A percentile compares a stretch with the other conserved stretches of the same genome.
phyloP scores from a whole-genome alignment of 2,113 vertebrate genomes.

The Ciconia stormi region DNA sequence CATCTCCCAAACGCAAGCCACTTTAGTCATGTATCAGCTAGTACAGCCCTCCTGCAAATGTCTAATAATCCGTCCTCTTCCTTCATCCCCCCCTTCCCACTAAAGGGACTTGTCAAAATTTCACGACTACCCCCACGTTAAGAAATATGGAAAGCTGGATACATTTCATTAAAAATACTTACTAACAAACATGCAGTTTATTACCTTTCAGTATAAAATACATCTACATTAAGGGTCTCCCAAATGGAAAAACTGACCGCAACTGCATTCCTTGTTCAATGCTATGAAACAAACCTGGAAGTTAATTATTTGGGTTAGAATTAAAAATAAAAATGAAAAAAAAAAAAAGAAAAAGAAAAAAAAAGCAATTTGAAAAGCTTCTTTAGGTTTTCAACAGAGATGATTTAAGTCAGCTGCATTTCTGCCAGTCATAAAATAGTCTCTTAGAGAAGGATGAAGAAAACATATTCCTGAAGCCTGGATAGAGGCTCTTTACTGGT shows the following conservation, averaged over 20 bases:
- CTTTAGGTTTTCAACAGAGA: conserved; percentile 44
- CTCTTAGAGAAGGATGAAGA: conserved; percentile 51
- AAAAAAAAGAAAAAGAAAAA: fast-evolving
- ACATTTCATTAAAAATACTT: conserved; percentile 70
- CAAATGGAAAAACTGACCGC: conserved; percentile 58
- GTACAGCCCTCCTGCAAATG: conserved; percentile 55
- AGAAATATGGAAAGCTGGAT: conserved; percentile 48
- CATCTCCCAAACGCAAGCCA: conserved; percentile 24
- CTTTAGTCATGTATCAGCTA: conserved; percentile 22
- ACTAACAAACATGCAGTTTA: conserved; percentile 77
- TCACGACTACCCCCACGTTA: conserved; percentile 30
- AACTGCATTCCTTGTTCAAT: conserved; percentile 57
- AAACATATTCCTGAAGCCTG: conserved; percentile 45
- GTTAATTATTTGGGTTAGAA: conserved; percentile 33
- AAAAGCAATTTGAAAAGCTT: not conserved
- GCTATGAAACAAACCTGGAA: not conserved
- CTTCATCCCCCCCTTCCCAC: not conserved
- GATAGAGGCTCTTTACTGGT: conserved; percentile 64
- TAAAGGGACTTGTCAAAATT: conserved; percentile 64
- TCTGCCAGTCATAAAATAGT: conserved; percentile 35
- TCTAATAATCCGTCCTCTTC: conserved; percentile 5
- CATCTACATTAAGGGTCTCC: conserved; percentile 71
- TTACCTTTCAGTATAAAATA: conserved; percentile 73
- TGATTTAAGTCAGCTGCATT: conserved; percentile 55
- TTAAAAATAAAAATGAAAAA: not conserved